Conservation (phyloP, 2,888 invertebrate species). For the Epistrophella euchroma region DNA sequence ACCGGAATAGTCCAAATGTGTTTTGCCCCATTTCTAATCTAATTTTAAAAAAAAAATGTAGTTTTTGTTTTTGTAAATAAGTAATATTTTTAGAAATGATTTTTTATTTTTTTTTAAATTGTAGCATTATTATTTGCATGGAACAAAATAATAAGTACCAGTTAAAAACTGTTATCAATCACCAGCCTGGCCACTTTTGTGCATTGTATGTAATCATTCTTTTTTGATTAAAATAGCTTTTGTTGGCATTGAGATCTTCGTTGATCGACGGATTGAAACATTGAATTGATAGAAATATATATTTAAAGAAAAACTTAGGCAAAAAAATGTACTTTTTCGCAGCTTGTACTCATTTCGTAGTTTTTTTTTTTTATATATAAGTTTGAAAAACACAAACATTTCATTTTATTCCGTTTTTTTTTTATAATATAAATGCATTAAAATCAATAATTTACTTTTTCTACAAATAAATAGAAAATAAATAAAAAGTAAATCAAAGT, state of each 20-base stretch:
- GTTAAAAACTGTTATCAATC: conserved; percentile 12
- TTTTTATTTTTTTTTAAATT: conserved; percentile 27
- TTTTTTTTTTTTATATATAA: conserved; percentile 16
- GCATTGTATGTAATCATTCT: conserved; percentile 36
- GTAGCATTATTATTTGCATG: conserved; percentile 45
- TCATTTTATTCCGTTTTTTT: conserved; percentile 7
- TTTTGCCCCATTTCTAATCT: conserved; percentile 44
- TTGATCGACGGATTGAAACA: conserved; percentile 38
- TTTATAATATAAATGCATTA: background rate
- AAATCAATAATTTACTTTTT: conserved; percentile 24
- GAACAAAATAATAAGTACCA: background rate
- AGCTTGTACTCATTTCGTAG: conserved; percentile 8
- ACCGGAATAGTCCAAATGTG: conserved; percentile 70
- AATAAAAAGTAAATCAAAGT: conserved; percentile 31
- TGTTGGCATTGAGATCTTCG: conserved; percentile 9
- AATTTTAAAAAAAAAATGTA: conserved; percentile 46
- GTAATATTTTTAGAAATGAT: conserved; percentile 65
- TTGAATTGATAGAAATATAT: conserved; percentile 15
- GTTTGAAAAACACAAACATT: background rate
- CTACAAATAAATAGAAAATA: conserved; percentile 34
- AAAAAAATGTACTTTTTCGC: conserved; percentile 22
- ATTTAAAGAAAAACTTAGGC: background rate
- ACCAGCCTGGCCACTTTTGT: conserved; percentile 12
- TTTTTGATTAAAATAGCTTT: conserved; percentile 32
- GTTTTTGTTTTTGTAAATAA: conserved; percentile 69